Evolutionary conservation across 2,113 vertebrate genomes (phyloP).

Genomic region (Phaethon lepturus): DNA sequence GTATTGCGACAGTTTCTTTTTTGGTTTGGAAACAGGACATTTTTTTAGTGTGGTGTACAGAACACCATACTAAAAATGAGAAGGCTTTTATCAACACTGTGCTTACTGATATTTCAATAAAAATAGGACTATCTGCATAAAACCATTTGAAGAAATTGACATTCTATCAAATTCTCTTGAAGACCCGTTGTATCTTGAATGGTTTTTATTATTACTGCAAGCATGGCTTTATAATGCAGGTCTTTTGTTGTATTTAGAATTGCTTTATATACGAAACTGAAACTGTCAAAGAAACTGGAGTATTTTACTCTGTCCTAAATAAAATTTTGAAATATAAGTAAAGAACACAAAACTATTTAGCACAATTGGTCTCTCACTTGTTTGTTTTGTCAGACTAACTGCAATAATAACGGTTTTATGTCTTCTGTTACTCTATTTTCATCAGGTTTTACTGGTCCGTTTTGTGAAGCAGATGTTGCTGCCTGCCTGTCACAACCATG

Average conservation of each 20-base stretch:
- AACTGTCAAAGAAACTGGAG: not conserved
- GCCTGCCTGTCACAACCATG: constrained; percentile 80
- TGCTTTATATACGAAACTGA: not conserved
- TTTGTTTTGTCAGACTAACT: not conserved
- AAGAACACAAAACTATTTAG: not conserved
- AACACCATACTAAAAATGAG: not conserved
- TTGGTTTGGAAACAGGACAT: not conserved
- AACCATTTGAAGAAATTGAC: not conserved
- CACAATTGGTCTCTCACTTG: not conserved
- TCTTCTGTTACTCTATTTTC: not conserved
- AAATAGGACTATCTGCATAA: not conserved
- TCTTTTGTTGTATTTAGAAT: not conserved
- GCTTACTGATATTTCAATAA: not conserved
- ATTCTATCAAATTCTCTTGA: not conserved
- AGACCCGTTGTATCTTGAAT: not conserved
- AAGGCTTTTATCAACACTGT: not conserved
- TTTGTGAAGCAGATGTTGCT: constrained; percentile 76
- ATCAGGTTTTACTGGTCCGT: constrained; percentile 80
- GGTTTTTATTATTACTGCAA: not conserved
- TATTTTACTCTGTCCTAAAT: not conserved
- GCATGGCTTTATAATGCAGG: not conserved
- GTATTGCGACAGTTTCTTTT: not conserved
- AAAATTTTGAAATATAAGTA: not conserved
- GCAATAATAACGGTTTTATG: not conserved
- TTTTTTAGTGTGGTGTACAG: not conserved